Conservation (phyloP, 2,888 invertebrate species). For the Eledona agricola region DNA sequence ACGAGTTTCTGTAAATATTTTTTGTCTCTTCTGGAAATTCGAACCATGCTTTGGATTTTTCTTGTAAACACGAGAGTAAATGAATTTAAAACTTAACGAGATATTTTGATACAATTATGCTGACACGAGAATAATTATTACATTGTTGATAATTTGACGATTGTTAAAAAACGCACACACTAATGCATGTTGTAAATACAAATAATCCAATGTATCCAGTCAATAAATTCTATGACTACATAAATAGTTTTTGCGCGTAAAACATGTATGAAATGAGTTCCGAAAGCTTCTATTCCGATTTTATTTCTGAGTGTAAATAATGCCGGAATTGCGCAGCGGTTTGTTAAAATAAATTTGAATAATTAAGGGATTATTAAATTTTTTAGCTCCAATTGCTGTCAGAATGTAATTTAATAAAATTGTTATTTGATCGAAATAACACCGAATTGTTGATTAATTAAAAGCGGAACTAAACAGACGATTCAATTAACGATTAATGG, state of each 20-base stretch:
- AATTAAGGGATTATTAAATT: constrained; percentile 17
- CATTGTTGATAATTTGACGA: too few species aligned
- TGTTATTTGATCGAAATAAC: constrained; percentile 9
- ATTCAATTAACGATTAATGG: constrained; percentile 10
- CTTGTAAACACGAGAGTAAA: constrained; percentile 12
- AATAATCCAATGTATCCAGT: too few species aligned
- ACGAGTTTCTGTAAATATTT: constrained; percentile 32
- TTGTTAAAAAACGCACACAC: too few species aligned
- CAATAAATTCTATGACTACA: too few species aligned
- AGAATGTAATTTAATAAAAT: constrained; percentile 11
- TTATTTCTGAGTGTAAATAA: constrained; percentile 6
- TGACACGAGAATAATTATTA: constrained; percentile 8
- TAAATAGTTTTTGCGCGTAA: too few species aligned
- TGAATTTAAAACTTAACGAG: constrained; percentile 3
- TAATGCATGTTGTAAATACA: too few species aligned
- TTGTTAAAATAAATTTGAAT: constrained; percentile 4
- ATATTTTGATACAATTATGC: constrained; percentile 10
- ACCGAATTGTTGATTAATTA: constrained; percentile 12
- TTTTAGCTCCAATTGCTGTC: constrained; percentile 8
- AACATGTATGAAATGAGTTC: too few species aligned
- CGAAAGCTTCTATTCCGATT: too few species aligned
- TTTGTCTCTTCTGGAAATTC: constrained; percentile 24
- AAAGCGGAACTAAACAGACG: constrained; percentile 7
- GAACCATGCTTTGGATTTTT: constrained; percentile 14
- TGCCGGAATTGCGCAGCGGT: constrained; percentile 1